phyloP scores from a whole-genome alignment of 2,888 invertebrate species.

The Pseudeuparius sepicola region DNA sequence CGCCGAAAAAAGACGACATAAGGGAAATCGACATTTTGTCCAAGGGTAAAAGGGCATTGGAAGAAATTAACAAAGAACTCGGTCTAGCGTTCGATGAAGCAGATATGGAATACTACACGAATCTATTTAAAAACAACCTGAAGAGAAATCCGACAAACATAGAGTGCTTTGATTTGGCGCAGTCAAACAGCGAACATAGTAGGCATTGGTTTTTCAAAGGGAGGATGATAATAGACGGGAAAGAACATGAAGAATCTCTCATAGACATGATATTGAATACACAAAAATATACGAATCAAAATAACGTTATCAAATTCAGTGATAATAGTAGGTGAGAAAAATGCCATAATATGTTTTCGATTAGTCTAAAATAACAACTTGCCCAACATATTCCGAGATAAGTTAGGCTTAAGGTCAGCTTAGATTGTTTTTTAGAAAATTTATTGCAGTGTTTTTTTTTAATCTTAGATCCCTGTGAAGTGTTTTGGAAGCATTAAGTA shows the following conservation, averaged over 20 bases:
- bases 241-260: constrained; percentile 67
- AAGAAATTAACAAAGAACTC: constrained; percentile 49
- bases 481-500: no score
- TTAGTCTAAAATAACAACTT: background rate
- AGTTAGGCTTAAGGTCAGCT: no score
- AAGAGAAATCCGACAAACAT: constrained; percentile 93
- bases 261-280: constrained; percentile 91
- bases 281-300: constrained; percentile 72
- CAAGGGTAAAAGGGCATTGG: constrained; percentile 68
- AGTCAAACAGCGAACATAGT: constrained; percentile 97
- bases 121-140: constrained; percentile 71
- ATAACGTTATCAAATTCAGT: constrained; percentile 94
- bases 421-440: no score
- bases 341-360: constrained; percentile 1
- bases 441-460: no score
- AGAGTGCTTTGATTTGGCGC: constrained; percentile 95
- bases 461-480: no score
- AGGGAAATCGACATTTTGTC: constrained; percentile 74
- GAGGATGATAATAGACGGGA: constrained; percentile 72
- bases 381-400: no score
- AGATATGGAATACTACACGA: constrained; percentile 84
- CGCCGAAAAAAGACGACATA: constrained; percentile 60
- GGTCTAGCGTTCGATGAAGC: constrained; percentile 89
- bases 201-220: constrained; percentile 99
- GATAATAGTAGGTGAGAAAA: constrained; percentile 80